Base-by-base conservation (phyloP, 2,888 invertebrate genomes). In the Xestoiulus laeticollis region DNA sequence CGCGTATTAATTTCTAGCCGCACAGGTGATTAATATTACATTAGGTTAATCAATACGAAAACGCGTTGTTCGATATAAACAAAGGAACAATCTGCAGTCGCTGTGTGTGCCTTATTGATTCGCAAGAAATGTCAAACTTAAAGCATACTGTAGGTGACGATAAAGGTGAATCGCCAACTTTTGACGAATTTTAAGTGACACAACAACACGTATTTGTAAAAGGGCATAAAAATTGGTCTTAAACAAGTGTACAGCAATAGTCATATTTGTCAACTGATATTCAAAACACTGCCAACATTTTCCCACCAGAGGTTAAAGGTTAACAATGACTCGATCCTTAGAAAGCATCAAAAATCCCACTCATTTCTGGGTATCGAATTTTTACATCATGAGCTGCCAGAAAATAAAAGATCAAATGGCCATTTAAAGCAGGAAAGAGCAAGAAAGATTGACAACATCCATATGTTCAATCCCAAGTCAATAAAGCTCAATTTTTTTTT, bases 1-100 rank as follows among this genome's bases (percentile, higher is more conserved):
- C 22, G 68, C 68, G 68, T 68, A 68, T 68, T 68, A 68, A 68
- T 68, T 68, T 68, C 68, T 26, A 68, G 26, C 68, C 68, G 68
- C 26, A 26, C 68, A 68, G 68, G 68, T 26, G 68, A 12, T 68
- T 26, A 68, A 68, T 68, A 68, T 26, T 68, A 68, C 68, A 68
- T 26, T 26, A 68, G 68, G 68, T 26, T n/a, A 68, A 68, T 68
- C 68, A 68, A 68, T 68, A 68, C 26, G 26, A 26, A 68, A 68
- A 68, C 26, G 26, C 68, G 22, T 26, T 68, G 68, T 68, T 68
- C 68, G 68, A 68, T 26, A 68, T 68, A 68, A 68, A 68, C 68
- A 68, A 68, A 68, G 26, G 26, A 5, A 10, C 22, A 68, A 68
- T 68, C 68, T 68, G 68, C 68, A 59, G 22, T 59, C 59, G 6